phyloP scores from a whole-genome alignment of 2,888 invertebrate species.

The Euphydryas editha region DNA sequence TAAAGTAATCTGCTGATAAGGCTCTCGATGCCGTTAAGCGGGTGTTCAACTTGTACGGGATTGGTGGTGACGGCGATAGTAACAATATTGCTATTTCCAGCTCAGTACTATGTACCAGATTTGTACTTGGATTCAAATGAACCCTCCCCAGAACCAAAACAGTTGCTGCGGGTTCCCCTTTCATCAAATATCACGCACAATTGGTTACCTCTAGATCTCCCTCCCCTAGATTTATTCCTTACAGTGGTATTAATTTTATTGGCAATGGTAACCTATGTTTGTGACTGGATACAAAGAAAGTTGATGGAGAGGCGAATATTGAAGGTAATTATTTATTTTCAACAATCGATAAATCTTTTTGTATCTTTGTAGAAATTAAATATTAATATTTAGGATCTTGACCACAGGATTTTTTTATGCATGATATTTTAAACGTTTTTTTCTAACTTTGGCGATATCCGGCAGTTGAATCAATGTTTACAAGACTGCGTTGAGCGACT shows the following conservation, averaged over 20 bases:
- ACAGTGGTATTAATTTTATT: conserved; percentile 54
- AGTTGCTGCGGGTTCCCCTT: conserved; percentile 31
- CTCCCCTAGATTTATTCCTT: conserved; percentile 61
- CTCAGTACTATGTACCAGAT: conserved; percentile 65
- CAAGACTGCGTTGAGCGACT: conserved; percentile 29
- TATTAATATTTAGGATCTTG: background rate
- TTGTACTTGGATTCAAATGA: conserved; percentile 46
- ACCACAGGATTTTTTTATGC: background rate
- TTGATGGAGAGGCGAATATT: conserved; percentile 67
- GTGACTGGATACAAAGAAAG: conserved; percentile 73
- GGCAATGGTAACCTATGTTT: conserved; percentile 58
- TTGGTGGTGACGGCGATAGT: conserved; percentile 58
- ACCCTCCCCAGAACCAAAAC: conserved; percentile 37
- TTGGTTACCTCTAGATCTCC: conserved; percentile 50
- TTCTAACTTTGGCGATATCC: background rate
- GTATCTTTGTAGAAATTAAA: background rate
- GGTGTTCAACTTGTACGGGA: conserved; percentile 56
- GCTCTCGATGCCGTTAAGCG: conserved; percentile 58
- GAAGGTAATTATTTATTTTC: conserved; percentile 53
- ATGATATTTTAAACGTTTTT: too few species aligned
- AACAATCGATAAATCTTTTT: too few species aligned
- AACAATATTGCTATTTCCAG: conserved; percentile 63
- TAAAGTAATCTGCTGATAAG: conserved; percentile 19
- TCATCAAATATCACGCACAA: conserved; percentile 35
- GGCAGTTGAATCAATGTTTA: conserved; percentile 32